Evolutionary conservation across 1,140 invertebrate genomes (phyloP), one percentile per base, ranked within the genome.

Genomic region (Bombyx mandarina): DNA sequence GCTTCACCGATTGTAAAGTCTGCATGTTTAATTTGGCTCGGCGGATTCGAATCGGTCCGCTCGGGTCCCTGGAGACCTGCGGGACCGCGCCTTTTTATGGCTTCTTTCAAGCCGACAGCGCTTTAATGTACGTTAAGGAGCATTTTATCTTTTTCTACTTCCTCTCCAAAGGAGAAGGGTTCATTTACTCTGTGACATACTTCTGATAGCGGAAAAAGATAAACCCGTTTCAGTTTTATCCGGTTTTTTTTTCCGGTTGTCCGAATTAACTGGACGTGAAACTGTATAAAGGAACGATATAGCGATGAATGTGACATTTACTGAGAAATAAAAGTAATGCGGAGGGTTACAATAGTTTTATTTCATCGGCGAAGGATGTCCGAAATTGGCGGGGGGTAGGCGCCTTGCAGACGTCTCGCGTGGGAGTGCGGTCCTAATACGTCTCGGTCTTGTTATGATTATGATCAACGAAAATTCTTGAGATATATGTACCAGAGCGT

Each of bases 131-230:
- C 70, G 74, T 73, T 79, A 79, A 82, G 71, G 75, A 81, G 71
- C 71, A 78, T 84, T 84, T 86, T 84, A 35, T 82, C 84, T 81
- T 82, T 75, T 80, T 75, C 78, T 78, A 82, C 74, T 83, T 79
- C 76, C 73, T 77, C 73, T 62, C 72, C 71, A 70, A 77, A 77
- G 71, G 67, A 83, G 78, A 85, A 81, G 82, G 80, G 82, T 82
- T 79, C 73, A 67, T 71, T 71, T 71, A 69, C 60, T 73, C 67
- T 56, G 75, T 77, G 74, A 80, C 78, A 82, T 71, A 74, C 63
- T 77, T 74, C 72, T 69, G 79, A 81, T 81, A 73, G 67, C 71
- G 69, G 61, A 66, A 77, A 76, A 73, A 79, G 77, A 77, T 81
- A 77, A 79, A 76, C 74, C 67, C 60, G 67, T 73, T 65, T 65